Percentiles rank a stretch among this genome's conserved stretches.
Conservation (phyloP, 1,140 invertebrate genomes). For the Eciton burchellii region DNA sequence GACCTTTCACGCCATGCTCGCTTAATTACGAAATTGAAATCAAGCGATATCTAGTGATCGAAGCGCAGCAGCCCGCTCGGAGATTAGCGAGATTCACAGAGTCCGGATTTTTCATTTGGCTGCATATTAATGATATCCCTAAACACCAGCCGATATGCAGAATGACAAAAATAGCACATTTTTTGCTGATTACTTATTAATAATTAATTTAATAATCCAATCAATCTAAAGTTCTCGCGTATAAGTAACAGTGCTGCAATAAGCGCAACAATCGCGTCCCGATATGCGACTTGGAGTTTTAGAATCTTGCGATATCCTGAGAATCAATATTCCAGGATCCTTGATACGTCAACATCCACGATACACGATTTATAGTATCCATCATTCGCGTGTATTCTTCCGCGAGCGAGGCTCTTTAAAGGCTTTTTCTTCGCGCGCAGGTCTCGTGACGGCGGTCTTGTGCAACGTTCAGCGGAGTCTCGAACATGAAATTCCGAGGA, state of each 20-base stretch:
- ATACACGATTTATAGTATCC: not conserved
- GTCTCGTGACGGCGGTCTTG: constrained; percentile 80
- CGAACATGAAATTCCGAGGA: constrained; percentile 77
- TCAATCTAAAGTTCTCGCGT: not conserved
- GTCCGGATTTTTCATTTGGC: not conserved
- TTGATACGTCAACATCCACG: not conserved
- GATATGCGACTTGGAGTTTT: not conserved
- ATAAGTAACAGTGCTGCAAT: not conserved
- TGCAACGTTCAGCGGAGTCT: constrained; percentile 76
- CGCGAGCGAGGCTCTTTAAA: constrained; percentile 16
- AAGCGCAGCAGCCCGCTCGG: not conserved
- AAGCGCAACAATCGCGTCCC: not conserved
- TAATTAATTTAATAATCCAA: not conserved
- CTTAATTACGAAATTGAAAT: constrained; percentile 43
- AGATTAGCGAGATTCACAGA: not conserved
- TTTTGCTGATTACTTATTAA: no score
- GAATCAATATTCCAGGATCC: not conserved
- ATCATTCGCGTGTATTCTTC: not conserved
- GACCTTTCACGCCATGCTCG: constrained; percentile 44
- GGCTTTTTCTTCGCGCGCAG: constrained; percentile 60
- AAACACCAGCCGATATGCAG: no score
- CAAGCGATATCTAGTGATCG: constrained; percentile 23
- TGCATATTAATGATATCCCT: no score
- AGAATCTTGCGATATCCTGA: not conserved
- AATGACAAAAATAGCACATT: no score